Percentiles rank a stretch among this genome's conserved stretches.
These are phyloP conservation scores for Drosophila koepferae DNA, from an alignment of 2,888 invertebrate genomes.

Conservation along the genomic window DNA sequence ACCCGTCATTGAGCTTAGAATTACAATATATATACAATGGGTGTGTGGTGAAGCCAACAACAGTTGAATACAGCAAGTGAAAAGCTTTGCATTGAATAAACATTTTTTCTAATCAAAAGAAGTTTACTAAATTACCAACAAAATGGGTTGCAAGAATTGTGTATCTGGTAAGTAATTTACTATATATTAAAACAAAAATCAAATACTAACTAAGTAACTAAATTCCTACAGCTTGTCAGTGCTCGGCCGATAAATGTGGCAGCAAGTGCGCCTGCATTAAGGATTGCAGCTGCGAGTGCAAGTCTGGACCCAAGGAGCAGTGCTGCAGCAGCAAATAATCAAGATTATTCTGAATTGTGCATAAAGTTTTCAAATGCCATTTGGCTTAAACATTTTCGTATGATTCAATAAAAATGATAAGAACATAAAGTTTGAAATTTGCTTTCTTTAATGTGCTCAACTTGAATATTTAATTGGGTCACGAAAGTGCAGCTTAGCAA, in stretches of 20 bases:
- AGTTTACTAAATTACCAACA: slow-evolving; percentile 1
- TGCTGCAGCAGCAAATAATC: slow-evolving; percentile 68
- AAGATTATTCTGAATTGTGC: slow-evolving; percentile 13
- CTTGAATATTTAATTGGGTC: neutral
- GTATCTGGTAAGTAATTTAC: slow-evolving; percentile 55
- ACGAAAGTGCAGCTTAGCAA: neutral
- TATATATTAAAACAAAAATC: neutral
- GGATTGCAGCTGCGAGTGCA: slow-evolving; percentile 70
- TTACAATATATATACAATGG: slow-evolving; percentile 29
- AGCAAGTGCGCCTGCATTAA: slow-evolving; percentile 65
- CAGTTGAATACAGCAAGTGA: slow-evolving; percentile 26
- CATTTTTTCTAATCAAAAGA: neutral
- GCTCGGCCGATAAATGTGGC: slow-evolving; percentile 61
- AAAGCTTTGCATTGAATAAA: slow-evolving; percentile 28
- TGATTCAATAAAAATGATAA: slow-evolving; percentile 13
- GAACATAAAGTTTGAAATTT: neutral
- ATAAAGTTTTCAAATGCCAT: neutral
- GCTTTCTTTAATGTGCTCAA: neutral
- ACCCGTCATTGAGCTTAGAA: slow-evolving; percentile 20
- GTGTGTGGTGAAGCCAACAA: slow-evolving; percentile 9
- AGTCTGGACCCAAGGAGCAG: slow-evolving; percentile 67
- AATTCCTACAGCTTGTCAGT: slow-evolving; percentile 60
- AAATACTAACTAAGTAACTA: neutral
- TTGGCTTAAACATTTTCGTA: neutral
- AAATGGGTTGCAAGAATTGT: slow-evolving; percentile 72